phyloP scores from a whole-genome alignment of 2,888 invertebrate genomes.

The Allophyes oxyacanthae region DNA sequence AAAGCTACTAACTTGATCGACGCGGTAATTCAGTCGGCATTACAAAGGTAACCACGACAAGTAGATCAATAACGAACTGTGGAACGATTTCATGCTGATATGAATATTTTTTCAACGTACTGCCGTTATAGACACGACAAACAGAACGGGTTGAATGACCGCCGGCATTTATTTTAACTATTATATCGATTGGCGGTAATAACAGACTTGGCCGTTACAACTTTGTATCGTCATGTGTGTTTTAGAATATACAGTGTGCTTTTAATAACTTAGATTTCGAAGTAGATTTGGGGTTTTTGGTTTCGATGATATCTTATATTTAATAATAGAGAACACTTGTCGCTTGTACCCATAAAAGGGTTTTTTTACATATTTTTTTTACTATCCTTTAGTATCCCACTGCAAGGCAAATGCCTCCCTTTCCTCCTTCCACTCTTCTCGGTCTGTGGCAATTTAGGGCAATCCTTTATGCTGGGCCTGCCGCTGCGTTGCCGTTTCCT shows the following conservation, averaged over 20 bases:
- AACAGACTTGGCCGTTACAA: conserved; percentile 28
- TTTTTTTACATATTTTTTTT: too few relatives aligned
- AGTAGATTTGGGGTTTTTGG: not conserved
- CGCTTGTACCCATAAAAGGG: not conserved
- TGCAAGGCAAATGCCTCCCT: too few relatives aligned
- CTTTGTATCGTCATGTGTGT: conserved; percentile 5
- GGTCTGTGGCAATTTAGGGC: too few relatives aligned
- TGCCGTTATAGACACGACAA: conserved; percentile 47
- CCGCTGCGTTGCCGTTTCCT: too few relatives aligned
- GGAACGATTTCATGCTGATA: conserved; percentile 51
- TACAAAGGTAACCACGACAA: conserved; percentile 27
- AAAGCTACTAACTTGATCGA: too few relatives aligned
- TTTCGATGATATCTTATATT: conserved; percentile 5
- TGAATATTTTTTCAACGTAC: conserved; percentile 46
- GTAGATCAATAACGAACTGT: conserved; percentile 52
- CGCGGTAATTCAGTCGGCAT: conserved; percentile 3
- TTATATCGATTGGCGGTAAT: conserved; percentile 57
- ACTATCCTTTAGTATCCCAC: too few relatives aligned
- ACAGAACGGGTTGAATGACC: conserved; percentile 60
- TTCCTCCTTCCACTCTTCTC: too few relatives aligned
- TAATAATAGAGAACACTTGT: not conserved
- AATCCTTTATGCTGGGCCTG: too few relatives aligned
- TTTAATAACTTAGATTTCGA: conserved; percentile 1
- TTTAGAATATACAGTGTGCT: not conserved
- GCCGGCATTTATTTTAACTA: conserved; percentile 54